These are phyloP conservation scores for Polylopha cassiicola DNA, from an alignment of 2,888 invertebrate species.

Conservation along the genomic window DNA sequence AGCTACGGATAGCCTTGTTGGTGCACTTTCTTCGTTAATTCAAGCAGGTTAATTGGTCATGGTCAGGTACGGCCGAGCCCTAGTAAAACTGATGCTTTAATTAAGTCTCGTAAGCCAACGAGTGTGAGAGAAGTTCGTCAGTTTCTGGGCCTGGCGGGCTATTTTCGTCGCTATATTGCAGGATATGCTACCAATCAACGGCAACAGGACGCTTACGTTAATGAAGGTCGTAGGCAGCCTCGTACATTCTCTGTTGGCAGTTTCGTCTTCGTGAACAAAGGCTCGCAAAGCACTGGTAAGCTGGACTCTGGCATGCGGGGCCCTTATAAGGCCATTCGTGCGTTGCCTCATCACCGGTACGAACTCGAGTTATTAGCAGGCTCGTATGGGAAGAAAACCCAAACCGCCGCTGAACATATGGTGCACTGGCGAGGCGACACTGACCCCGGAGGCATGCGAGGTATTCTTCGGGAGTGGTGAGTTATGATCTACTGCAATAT, in stretches of 20 bases:
- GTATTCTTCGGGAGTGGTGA: too few relatives aligned
- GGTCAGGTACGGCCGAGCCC: slow-evolving; percentile 25
- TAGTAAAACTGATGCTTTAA: slow-evolving; percentile 18
- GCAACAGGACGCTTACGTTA: not conserved
- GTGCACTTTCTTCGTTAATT: not conserved
- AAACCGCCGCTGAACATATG: too few relatives aligned
- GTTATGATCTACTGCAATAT: too few relatives aligned
- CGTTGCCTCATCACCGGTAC: too few relatives aligned
- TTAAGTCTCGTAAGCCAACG: not conserved
- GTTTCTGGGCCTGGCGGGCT: slow-evolving; percentile 5
- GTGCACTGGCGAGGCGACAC: too few relatives aligned
- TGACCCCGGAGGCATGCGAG: too few relatives aligned
- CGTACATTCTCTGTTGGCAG: not conserved
- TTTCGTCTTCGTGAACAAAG: too few relatives aligned
- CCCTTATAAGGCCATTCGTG: too few relatives aligned
- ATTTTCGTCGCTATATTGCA: slow-evolving; percentile 4
- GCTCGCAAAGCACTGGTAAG: too few relatives aligned
- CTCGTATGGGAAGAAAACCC: too few relatives aligned
- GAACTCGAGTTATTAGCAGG: too few relatives aligned
- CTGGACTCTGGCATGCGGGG: too few relatives aligned
- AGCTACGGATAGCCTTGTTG: not conserved
- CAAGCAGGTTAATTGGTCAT: slow-evolving; percentile 3
- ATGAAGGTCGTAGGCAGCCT: slow-evolving; percentile 2
- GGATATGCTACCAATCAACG: slow-evolving; percentile 3
- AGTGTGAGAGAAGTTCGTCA: slow-evolving; percentile 4